Evolutionary conservation across 2,113 vertebrate genomes (phyloP), one percentile per base, ranked within the genome.

Genomic region (Chamaetylas fuelleborni): DNA sequence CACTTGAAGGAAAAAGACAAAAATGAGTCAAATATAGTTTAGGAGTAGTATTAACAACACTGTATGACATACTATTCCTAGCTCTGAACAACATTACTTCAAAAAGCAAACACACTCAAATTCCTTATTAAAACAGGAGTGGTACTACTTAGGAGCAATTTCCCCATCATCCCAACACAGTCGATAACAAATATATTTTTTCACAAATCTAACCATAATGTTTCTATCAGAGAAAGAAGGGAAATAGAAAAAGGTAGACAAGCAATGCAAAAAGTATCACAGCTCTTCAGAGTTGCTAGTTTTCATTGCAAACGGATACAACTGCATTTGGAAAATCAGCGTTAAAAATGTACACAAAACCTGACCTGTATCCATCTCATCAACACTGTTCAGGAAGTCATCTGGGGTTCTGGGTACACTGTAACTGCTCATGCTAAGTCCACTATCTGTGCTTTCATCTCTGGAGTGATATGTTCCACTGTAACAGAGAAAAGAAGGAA

Each of bases 391-490:
- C 87, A 99, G 98, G 98, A 99, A 99, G 98, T 99, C 99, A 64
- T 99, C 99, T 6, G 99, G 99, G 66, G 99, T 99, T 93, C 99
- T 98, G 62, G 99, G 99, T 80, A 99, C 99, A 66, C 99, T 99
- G 94, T 99, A 99, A 97, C 99, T 99, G 98, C 99, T 99, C 99
- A 99, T 99, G 97, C 99, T 99, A 78, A 99, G 97, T 47, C 99
- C 99, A 11, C 99, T 99, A 93, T 99, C 99, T 19, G 99, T 99
- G 96, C 99, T 99, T 97, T 99, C 99, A 28, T 99, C 99, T 94
- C 99, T 98, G 97, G 99, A 99, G 98, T 99, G 99, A 94, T 99
- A 99, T 61, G 99, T 99, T 96, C 99, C 99, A 91, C 99, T 99
- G 92, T 7, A 96, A 91, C 69, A 61, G 72, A 95, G 42, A 90